A percentile compares a stretch with the other conserved stretches of the same genome.
Conservation (phyloP, 2,888 invertebrate genomes). For the Synergus japonicus region DNA sequence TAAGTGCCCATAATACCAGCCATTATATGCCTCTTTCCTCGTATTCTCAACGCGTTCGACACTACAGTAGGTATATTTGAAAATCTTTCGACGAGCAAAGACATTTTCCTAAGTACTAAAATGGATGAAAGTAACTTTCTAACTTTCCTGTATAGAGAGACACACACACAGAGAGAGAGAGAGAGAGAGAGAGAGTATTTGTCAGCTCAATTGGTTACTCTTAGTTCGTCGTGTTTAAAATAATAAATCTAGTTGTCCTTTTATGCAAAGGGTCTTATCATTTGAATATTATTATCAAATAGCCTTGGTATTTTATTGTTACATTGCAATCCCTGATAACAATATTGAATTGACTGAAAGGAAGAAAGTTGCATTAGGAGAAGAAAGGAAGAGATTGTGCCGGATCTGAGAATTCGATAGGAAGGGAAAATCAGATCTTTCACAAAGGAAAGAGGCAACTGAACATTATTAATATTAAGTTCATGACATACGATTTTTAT, state of each 20-base stretch:
- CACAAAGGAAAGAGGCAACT: too few species aligned
- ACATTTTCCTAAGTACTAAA: slow-evolving; percentile 31
- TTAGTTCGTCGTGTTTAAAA: background rate
- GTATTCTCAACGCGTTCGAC: slow-evolving; percentile 43
- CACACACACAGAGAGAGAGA: too few species aligned
- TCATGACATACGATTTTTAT: too few species aligned
- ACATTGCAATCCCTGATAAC: too few species aligned
- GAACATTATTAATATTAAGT: too few species aligned
- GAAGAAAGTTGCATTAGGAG: too few species aligned
- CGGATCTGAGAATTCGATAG: too few species aligned
- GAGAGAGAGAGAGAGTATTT: background rate
- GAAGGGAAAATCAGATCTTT: too few species aligned
- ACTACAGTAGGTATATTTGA: background rate
- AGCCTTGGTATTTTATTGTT: too few species aligned
- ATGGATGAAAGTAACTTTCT: background rate
- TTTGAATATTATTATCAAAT: too few species aligned
- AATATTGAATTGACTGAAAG: too few species aligned
- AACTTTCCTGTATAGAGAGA: background rate
- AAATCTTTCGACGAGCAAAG: slow-evolving; percentile 28
- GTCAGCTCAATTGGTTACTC: background rate
- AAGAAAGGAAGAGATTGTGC: too few species aligned
- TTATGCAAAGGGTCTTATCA: background rate
- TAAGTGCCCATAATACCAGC: slow-evolving; percentile 73
- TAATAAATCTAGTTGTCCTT: background rate
- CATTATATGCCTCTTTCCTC: slow-evolving; percentile 66